Evolutionary conservation across 1,140 invertebrate genomes (phyloP), one percentile per base, ranked within the genome.

Genomic region (Neomicropteryx cornuta): DNA sequence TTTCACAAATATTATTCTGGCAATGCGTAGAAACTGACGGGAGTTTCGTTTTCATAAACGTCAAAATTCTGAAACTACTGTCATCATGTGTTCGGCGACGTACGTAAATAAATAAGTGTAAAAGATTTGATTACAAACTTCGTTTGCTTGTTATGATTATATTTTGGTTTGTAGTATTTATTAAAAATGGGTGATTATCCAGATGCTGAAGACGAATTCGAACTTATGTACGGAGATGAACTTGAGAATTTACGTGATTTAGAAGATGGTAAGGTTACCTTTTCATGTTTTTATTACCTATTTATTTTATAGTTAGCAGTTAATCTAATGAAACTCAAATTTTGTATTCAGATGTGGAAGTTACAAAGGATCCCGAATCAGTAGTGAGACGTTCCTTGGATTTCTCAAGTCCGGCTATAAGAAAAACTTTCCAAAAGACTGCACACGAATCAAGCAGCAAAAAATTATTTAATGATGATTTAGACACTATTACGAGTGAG

Each of bases 161-260:
- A n/a, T n/a, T n/a, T n/a, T n/a, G n/a, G n/a, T n/a, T n/a, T n/a
- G n/a, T n/a, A n/a, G n/a, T n/a, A n/a, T n/a, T n/a, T n/a, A n/a
- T n/a, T n/a, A n/a, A 58, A 52, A 47, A 72, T 75, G 67, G 56
- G 63, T 56, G 79, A 84, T 42, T 86, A 74, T 68, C 79, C 79
- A 2, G 75, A 83, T 59, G 67, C 74, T 5, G 79, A 86, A 42
- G 82, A 86, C 48, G 83, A 85, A 54, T 86, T 76, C 52, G 82
- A 87, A 50, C 60, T 83, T 22, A 68, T 77, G 52, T 76, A 83
- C 49, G 72, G 72, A 18, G 79, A 83, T 53, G 81, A 85, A 41
- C 55, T 80, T 18, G 81, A 86, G 50, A 48, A 77, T 49, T 53
- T 84, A 40, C 66, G 64, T 33, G 78, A 83, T 59, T 50, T 70